Evolutionary conservation across 1,140 invertebrate genomes (phyloP), one percentile per base, ranked within the genome.

Genomic region (Drosophila kurseongensis): DNA sequence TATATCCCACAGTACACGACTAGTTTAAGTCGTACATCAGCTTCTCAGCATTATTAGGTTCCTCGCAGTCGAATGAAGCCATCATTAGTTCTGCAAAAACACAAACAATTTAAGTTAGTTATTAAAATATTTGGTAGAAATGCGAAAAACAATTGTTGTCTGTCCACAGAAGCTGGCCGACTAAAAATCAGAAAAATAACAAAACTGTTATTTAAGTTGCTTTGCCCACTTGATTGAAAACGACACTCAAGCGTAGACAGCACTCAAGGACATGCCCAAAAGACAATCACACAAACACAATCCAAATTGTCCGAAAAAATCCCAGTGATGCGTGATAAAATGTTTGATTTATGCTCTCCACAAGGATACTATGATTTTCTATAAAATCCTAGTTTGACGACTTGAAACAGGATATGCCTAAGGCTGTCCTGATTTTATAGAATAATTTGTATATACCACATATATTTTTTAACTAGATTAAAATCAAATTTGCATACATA

Each of bases 1-100:
- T 18, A 9, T 32, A 5, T 36, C 23, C 40, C 35, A 35, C 14
- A 10, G 12, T 59, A 27, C 36, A 10, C 40, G 13, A 41, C 48
- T 89, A 91, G 66, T 91, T 91, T 29, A 91, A 75, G 74, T 92
- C 91, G 63, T 92, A 92, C 91, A 92, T 92, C 6, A 92, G 79
- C 66, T 92, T 92, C 52, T 92, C 91, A 7, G 91, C 91, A 69
- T 92, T 91, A 51, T 91, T 92, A 9, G 91, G 88, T 62, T 90
- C 91, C 62, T 92, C 91, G 65, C 91, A 92, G 57, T 90, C 91
- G 41, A 92, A 92, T 27, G 91, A 92, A 32, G 91, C 91, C 91
- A 92, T 92, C 91, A 92, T 92, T 18, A 92, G 75, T 62, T 92
- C 91, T 92, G 88, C 1, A 91, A 86, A 35, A 40, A 35, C 3